Conservation (phyloP, 2,888 invertebrate species). For the Drosophila neonasuta region DNA sequence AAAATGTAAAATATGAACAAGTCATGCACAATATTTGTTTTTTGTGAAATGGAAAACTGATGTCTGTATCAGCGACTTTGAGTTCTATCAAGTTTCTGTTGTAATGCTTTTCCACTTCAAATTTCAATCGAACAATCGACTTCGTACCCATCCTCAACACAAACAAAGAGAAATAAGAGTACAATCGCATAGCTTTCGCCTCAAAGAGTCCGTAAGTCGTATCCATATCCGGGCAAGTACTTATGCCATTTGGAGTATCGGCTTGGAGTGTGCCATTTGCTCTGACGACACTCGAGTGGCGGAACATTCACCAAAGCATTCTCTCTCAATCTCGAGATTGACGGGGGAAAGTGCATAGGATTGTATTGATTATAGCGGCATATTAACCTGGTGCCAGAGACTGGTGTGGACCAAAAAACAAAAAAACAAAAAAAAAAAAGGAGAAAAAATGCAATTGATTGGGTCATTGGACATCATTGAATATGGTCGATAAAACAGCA, state of each 20-base stretch:
- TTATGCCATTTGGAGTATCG: constrained; percentile 35
- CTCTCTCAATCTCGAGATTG: neutral
- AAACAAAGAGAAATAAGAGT: neutral
- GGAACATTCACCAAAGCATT: neutral
- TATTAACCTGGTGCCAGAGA: neutral
- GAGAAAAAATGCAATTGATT: neutral
- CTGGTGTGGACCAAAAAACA: neutral
- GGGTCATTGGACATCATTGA: constrained; percentile 1
- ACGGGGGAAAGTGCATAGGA: neutral
- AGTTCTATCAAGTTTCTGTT: neutral
- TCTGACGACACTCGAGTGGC: neutral
- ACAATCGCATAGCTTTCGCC: constrained; percentile 2
- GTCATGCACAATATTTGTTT: constrained; percentile 1
- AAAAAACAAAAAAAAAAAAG: too few species aligned
- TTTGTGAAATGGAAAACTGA: neutral
- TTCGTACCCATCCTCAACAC: neutral
- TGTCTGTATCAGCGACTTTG: neutral
- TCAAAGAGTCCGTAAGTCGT: constrained; percentile 14
- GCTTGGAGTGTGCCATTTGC: constrained; percentile 1
- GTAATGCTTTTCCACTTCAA: constrained; percentile 1
- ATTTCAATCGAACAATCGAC: neutral
- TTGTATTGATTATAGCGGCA: neutral
- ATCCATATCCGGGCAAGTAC: constrained; percentile 46
- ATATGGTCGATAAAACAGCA: neutral
- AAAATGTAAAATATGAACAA: neutral